These are phyloP conservation scores for Carterocephalus palaemon DNA, from an alignment of 2,888 invertebrate species.

Conservation along the genomic window DNA sequence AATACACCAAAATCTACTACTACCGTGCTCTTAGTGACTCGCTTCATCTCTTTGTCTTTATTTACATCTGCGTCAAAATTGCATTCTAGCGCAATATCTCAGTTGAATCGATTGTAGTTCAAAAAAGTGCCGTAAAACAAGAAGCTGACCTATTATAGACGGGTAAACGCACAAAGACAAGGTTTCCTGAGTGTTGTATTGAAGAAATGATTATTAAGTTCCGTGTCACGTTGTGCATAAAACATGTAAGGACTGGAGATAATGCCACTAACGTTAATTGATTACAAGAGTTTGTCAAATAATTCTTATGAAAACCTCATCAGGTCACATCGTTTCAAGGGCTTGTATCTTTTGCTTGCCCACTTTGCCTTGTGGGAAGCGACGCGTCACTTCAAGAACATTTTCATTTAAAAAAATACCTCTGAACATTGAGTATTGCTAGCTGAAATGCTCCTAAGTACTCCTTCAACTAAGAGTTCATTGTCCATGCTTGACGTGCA, in stretches of 20 bases:
- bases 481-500: slow-evolving; percentile 2
- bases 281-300: too few species aligned
- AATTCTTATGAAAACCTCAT: too few species aligned
- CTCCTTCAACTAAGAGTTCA: neutral
- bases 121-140: slow-evolving; percentile 1
- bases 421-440: too few species aligned
- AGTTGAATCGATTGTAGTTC: slow-evolving; percentile 8
- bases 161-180: neutral
- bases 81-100: slow-evolving; percentile 20
- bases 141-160: neutral
- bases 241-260: too few species aligned
- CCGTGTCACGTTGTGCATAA: too few species aligned
- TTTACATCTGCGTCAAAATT: slow-evolving; percentile 24
- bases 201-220: neutral
- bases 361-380: too few species aligned
- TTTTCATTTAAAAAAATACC: too few species aligned
- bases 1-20: neutral
- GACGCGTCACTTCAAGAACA: too few species aligned
- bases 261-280: too few species aligned
- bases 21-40: slow-evolving; percentile 6
- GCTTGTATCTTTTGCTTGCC: too few species aligned
- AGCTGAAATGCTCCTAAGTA: too few species aligned
- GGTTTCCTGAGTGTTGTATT: neutral
- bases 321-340: too few species aligned
- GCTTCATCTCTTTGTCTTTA: slow-evolving; percentile 20